Evolutionary conservation across 92 coral and sea anemone species (phyloP).

Genomic region (Metridium senile): DNA sequence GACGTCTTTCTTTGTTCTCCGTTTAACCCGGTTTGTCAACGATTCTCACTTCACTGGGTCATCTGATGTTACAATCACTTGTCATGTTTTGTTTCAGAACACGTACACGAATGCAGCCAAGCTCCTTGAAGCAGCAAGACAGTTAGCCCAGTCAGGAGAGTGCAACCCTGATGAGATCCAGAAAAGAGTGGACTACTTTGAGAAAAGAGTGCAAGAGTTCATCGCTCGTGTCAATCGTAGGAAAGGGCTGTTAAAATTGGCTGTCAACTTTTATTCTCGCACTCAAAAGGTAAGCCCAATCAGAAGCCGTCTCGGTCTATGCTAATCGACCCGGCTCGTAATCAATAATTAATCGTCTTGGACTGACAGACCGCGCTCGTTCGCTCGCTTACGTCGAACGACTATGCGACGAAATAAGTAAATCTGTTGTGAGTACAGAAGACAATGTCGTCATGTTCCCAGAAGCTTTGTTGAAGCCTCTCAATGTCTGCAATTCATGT

Average conservation of each 20-base stretch:
- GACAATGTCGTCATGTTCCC: slow-evolving; percentile 68
- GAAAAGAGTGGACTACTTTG: slow-evolving; percentile 91
- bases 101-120: slow-evolving; percentile 98
- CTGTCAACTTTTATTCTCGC: slow-evolving; percentile 97
- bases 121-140: slow-evolving; percentile 92
- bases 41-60: background rate
- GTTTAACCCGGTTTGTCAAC: slow-evolving; percentile 22
- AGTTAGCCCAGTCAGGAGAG: slow-evolving; percentile 87
- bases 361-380: slow-evolving; percentile 22
- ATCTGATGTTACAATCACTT: slow-evolving; percentile 4
- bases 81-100: slow-evolving; percentile 74
- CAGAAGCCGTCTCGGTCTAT: background rate
- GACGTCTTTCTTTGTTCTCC: slow-evolving; percentile 11
- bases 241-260: slow-evolving; percentile 83
- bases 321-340: slow-evolving; percentile 20
- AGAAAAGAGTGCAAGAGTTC: slow-evolving; percentile 93
- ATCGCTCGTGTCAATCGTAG: slow-evolving; percentile 91
- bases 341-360: slow-evolving; percentile 48
- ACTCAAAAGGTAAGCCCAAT: slow-evolving; percentile 85
- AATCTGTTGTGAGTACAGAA: background rate
- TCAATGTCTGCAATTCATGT: slow-evolving; percentile 73
- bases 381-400: slow-evolving; percentile 9
- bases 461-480: slow-evolving; percentile 62
- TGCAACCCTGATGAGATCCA: slow-evolving; percentile 92
- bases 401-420: slow-evolving; percentile 17